phyloP scores from a whole-genome alignment of 2,113 vertebrate species.

The Larimichthys crocea region DNA sequence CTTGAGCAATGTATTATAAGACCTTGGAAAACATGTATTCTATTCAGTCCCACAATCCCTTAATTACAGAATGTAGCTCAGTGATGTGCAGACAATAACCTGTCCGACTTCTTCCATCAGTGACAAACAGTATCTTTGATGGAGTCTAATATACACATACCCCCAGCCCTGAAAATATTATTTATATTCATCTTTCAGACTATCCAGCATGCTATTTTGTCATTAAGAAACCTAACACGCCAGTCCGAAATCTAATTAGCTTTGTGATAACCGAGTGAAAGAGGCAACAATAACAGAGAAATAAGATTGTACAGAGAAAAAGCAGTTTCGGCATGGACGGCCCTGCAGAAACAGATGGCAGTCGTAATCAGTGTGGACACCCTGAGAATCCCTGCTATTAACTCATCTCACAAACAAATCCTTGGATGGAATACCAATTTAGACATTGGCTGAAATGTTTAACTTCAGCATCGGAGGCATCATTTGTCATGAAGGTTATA shows the following conservation, averaged over 20 bases:
- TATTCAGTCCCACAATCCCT: constrained; percentile 8
- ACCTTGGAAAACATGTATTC: background rate
- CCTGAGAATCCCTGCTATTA: constrained; percentile 56
- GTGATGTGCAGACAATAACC: constrained; percentile 23
- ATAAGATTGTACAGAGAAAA: constrained; percentile 14
- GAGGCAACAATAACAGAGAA: constrained; percentile 38
- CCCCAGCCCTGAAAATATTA: background rate
- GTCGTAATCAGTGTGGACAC: constrained; percentile 62
- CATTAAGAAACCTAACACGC: constrained; percentile 29
- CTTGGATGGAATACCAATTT: constrained; percentile 44
- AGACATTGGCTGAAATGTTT: constrained; percentile 20
- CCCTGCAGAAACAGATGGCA: constrained; percentile 40
- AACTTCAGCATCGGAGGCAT: constrained; percentile 20
- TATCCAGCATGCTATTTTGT: background rate
- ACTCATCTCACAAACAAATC: constrained; percentile 65
- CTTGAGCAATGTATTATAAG: background rate
- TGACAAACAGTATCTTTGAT: constrained; percentile 23
- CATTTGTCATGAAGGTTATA: constrained; percentile 52
- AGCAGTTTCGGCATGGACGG: constrained; percentile 18
- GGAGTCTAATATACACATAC: constrained; percentile 4
- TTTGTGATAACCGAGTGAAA: constrained; percentile 9
- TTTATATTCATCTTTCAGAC: constrained; percentile 25
- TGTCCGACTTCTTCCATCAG: constrained; percentile 5
- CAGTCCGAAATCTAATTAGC: constrained; percentile 57
- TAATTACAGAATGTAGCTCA: constrained; percentile 30